Evolutionary conservation across 2,113 vertebrate species (phyloP).

Genomic region (Erythrolamprus reginae): DNA sequence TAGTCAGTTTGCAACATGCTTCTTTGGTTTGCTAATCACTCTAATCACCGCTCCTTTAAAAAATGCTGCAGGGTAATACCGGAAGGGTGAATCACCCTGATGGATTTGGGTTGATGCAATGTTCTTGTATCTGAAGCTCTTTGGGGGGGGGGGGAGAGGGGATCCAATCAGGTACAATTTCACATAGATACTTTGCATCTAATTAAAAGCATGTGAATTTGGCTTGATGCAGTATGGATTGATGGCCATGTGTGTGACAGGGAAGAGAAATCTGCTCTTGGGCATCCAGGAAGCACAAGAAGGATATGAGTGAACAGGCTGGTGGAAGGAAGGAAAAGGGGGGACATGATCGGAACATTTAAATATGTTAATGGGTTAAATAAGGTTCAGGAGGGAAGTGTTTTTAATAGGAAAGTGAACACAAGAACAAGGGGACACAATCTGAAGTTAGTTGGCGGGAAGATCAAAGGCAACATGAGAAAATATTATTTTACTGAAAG

Average conservation of each 20-base stretch:
- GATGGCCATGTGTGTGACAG: background rate
- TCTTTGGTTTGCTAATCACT: background rate
- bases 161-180: background rate
- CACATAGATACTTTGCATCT: background rate
- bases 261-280: background rate
- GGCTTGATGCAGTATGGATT: background rate
- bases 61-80: background rate
- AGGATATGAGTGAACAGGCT: background rate
- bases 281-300: background rate
- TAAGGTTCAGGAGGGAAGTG: no score
- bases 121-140: background rate
- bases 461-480: no score
- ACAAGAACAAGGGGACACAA: no score
- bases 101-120: background rate
- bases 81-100: background rate
- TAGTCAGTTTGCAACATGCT: background rate
- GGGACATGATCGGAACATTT: no score
- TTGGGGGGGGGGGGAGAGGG: background rate
- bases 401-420: no score
- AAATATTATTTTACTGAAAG: no score
- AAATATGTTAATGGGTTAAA: no score
- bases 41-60: background rate
- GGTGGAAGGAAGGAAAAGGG: no score
- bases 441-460: no score
- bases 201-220: background rate